Conservation (phyloP, 2,113 vertebrate species). For the Mobula hypostoma region DNA sequence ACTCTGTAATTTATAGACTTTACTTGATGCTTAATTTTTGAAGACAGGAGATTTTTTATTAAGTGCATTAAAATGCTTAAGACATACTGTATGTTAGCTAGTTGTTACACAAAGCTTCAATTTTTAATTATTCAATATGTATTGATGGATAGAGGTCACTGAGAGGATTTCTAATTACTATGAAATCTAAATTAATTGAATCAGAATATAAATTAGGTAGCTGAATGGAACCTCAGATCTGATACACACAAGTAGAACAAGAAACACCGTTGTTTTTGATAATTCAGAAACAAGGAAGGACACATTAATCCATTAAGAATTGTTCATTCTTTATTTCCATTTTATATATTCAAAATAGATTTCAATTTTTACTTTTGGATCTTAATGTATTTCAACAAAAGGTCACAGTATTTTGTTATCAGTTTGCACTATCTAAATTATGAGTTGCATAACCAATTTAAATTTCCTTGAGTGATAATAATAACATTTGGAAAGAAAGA, state of each 20-base stretch:
- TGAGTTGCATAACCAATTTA: not conserved
- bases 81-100: not conserved
- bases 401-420: not conserved
- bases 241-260: not conserved
- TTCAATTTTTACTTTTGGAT: not conserved
- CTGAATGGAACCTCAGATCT: slow-evolving; percentile 13
- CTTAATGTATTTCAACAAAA: not conserved
- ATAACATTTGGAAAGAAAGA: not conserved
- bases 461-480: not conserved
- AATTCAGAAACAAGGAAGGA: not conserved
- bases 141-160: not conserved
- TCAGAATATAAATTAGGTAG: not conserved
- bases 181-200: slow-evolving; percentile 12
- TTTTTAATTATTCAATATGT: slow-evolving; percentile 25
- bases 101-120: not conserved
- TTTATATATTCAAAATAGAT: slow-evolving; percentile 11
- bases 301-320: not conserved
- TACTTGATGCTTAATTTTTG: not conserved
- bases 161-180: slow-evolving; percentile 7
- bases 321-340: not conserved
- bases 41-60: not conserved
- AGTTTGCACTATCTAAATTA: not conserved
- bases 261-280: not conserved
- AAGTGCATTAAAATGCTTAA: not conserved
- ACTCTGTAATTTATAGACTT: not conserved